Percentiles rank a stretch among this genome's conserved stretches.
phyloP scores from a whole-genome alignment of 1,140 invertebrate genomes.

The Saccostrea glomerata region DNA sequence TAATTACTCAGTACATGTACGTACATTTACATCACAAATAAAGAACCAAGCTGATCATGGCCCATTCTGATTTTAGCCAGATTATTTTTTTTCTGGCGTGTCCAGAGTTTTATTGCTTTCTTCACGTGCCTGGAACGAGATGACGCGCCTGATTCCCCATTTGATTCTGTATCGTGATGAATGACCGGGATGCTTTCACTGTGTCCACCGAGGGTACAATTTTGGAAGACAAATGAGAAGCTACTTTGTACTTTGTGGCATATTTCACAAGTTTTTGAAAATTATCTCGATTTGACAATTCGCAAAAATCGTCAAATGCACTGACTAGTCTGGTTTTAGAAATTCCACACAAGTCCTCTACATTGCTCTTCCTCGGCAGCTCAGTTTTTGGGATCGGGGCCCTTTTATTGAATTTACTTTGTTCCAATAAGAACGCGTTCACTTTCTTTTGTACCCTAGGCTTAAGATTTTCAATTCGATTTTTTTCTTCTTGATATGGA shows the following conservation, averaged over 20 bases:
- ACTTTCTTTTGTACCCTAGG: constrained; percentile 36
- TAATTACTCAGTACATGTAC: no score
- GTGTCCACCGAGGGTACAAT: constrained; percentile 23
- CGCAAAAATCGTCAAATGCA: constrained; percentile 61
- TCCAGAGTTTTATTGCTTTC: no score
- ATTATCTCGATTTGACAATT: constrained; percentile 53
- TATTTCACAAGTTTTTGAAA: constrained; percentile 59
- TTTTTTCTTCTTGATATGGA: constrained; percentile 29
- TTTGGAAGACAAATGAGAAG: constrained; percentile 8
- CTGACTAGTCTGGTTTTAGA: constrained; percentile 46
- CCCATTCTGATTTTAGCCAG: no score
- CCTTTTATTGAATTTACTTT: constrained; percentile 39
- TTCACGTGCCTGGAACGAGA: not conserved
- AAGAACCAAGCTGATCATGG: no score
- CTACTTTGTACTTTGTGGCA: constrained; percentile 62
- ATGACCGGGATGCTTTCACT: constrained; percentile 13
- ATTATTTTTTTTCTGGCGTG: no score
- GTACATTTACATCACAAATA: no score
- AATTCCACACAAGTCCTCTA: not conserved
- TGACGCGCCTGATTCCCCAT: not conserved
- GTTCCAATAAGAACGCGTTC: constrained; percentile 2
- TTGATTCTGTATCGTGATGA: not conserved
- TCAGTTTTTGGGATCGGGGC: constrained; percentile 5
- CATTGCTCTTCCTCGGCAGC: not conserved
- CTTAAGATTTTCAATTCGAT: not conserved